Evolutionary conservation across 2,797 vertebrate genomes (phyloP).

Genomic region (Mergus octosetaceus): DNA sequence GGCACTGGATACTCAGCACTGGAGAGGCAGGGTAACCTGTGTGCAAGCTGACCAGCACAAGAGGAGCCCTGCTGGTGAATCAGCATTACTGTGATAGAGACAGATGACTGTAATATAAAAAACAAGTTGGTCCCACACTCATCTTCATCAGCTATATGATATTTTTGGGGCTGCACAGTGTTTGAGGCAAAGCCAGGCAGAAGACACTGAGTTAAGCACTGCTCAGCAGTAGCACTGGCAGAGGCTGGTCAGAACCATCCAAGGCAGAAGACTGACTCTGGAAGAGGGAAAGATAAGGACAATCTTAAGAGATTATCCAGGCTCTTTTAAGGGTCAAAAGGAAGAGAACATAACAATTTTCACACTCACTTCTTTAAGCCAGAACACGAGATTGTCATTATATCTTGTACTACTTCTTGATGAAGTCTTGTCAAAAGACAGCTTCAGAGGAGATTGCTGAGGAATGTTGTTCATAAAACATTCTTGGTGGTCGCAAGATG

Average conservation of each 20-base stretch:
- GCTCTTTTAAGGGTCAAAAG: background rate
- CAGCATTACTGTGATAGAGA: background rate
- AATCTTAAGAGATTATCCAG: background rate
- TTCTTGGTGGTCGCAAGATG: background rate
- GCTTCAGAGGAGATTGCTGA: background rate
- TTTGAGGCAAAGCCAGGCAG: background rate
- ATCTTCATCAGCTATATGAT: background rate
- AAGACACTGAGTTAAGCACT: background rate
- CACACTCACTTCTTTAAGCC: background rate
- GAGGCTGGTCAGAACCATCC: background rate
- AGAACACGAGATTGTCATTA: background rate
- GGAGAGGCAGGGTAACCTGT: background rate
- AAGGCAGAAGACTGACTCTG: background rate
- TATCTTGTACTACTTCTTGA: background rate
- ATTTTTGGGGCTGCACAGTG: background rate
- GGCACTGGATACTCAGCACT: background rate
- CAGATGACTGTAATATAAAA: background rate
- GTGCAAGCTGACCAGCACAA: background rate
- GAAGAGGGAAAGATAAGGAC: background rate
- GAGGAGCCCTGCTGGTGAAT: background rate
- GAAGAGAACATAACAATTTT: background rate
- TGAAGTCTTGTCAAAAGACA: background rate
- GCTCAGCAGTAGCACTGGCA: background rate
- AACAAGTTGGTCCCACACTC: background rate
- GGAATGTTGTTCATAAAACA: background rate